Percentiles rank a stretch among this genome's conserved stretches.
These are phyloP conservation scores for Octonoba sinensis DNA, from an alignment of 2,888 invertebrate species.

Conservation along the genomic window DNA sequence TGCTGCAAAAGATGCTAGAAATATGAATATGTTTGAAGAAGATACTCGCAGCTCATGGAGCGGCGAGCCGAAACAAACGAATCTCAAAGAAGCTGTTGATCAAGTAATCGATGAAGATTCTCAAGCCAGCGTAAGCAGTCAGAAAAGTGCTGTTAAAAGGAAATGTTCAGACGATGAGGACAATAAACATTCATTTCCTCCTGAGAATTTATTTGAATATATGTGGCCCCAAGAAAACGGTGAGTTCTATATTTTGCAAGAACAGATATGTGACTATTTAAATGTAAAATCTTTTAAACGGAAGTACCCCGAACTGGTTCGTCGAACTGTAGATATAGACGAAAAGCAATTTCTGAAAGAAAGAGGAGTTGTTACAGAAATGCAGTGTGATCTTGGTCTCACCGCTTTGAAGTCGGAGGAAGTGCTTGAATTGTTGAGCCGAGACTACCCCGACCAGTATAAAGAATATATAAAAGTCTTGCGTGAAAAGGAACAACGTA, in stretches of 20 bases:
- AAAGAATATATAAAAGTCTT: constrained; percentile 59
- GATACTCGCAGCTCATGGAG: constrained; percentile 64
- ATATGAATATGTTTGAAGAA: constrained; percentile 56
- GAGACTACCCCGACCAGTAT: constrained; percentile 73
- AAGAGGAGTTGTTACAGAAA: constrained; percentile 84
- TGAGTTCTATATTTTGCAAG: constrained; percentile 77
- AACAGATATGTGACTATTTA: constrained; percentile 93
- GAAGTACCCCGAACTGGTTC: constrained; percentile 89
- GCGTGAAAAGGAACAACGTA: constrained; percentile 54
- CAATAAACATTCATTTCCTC: constrained; percentile 72
- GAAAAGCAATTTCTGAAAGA: constrained; percentile 90
- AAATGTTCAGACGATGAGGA: constrained; percentile 60
- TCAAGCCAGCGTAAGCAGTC: constrained; percentile 55
- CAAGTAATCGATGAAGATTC: constrained; percentile 40
- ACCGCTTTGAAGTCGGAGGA: constrained; percentile 93
- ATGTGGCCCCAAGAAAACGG: constrained; percentile 81
- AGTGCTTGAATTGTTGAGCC: constrained; percentile 93
- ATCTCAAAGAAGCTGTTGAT: constrained; percentile 30
- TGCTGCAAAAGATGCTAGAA: neutral
- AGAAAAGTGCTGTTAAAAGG: constrained; percentile 51
- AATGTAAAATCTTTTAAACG: constrained; percentile 97
- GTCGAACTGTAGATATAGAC: constrained; percentile 88
- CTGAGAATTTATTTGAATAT: constrained; percentile 92
- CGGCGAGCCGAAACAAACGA: constrained; percentile 46
- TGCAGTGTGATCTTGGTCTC: constrained; percentile 92